These are phyloP conservation scores for Lysandra coridon DNA, from an alignment of 2,888 invertebrate species.

Conservation along the genomic window DNA sequence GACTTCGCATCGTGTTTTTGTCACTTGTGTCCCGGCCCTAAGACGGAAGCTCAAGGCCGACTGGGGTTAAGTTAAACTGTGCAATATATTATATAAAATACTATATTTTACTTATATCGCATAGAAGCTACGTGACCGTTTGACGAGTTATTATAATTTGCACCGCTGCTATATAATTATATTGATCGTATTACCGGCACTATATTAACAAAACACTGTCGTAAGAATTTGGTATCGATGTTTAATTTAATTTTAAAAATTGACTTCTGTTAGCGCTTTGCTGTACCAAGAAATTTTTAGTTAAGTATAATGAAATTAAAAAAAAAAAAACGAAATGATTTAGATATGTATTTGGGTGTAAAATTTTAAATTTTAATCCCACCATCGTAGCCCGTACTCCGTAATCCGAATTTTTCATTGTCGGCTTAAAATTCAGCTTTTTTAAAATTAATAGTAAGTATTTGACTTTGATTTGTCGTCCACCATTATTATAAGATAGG, in stretches of 20 bases:
- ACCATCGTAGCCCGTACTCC: background rate
- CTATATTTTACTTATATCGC: background rate
- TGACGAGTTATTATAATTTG: constrained; percentile 16
- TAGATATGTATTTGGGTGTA: background rate
- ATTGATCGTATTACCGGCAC: background rate
- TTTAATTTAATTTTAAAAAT: background rate
- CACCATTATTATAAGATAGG: constrained; percentile 42
- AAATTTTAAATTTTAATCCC: background rate
- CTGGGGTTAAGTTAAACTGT: constrained; percentile 25
- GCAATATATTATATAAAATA: constrained; percentile 30
- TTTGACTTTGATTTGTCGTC: constrained; percentile 28
- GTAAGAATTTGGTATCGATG: background rate
- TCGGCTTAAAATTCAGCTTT: constrained; percentile 18
- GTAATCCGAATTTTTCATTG: constrained; percentile 18
- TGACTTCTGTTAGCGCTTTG: background rate
- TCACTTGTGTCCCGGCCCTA: too few species aligned
- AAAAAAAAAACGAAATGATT: background rate
- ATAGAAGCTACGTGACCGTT: background rate
- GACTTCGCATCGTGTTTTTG: too few species aligned
- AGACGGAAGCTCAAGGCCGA: constrained; percentile 31
- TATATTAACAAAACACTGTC: background rate
- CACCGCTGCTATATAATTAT: background rate
- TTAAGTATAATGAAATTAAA: background rate
- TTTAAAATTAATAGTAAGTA: background rate
- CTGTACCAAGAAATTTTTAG: background rate